Evolutionary conservation across 2,888 invertebrate species (phyloP).

Genomic region (Eupelmus urozonus): DNA sequence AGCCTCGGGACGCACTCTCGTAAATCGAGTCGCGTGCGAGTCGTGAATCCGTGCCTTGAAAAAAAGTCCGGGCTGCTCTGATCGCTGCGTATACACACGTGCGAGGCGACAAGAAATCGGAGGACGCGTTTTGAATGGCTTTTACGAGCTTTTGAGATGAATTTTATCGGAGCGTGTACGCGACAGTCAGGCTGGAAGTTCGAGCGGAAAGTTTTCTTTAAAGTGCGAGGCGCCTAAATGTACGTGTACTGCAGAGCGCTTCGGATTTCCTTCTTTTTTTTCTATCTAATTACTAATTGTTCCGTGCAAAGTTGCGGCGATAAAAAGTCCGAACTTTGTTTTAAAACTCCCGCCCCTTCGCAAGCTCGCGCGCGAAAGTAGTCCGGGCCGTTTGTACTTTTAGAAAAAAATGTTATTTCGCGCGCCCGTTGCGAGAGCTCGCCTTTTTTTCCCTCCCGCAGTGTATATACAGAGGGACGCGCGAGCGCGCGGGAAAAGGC

Average conservation of each 20-base stretch:
- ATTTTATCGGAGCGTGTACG: background rate
- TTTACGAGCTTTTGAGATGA: no score
- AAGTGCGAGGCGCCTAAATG: background rate
- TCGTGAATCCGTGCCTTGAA: no score
- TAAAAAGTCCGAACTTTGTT: constrained; percentile 39
- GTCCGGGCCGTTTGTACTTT: constrained; percentile 19
- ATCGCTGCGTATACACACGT: no score
- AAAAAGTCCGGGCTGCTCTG: no score
- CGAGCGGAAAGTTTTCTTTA: background rate
- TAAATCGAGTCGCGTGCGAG: constrained; percentile 60
- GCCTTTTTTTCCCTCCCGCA: constrained; percentile 9
- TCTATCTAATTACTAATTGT: constrained; percentile 43
- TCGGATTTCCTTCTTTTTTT: background rate
- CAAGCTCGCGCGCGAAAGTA: constrained; percentile 10
- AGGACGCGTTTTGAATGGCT: no score
- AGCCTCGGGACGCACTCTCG: constrained; percentile 59
- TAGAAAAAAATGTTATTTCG: constrained; percentile 45
- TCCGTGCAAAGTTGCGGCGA: constrained; percentile 26
- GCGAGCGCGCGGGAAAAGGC: constrained; percentile 15
- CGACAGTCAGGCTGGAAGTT: background rate
- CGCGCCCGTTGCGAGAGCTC: background rate
- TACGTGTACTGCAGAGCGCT: background rate
- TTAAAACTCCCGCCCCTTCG: constrained; percentile 7
- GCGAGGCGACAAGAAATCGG: no score
- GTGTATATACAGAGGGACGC: background rate